phyloP scores from a whole-genome alignment of 2,113 vertebrate genomes.

The Siniperca chuatsi region DNA sequence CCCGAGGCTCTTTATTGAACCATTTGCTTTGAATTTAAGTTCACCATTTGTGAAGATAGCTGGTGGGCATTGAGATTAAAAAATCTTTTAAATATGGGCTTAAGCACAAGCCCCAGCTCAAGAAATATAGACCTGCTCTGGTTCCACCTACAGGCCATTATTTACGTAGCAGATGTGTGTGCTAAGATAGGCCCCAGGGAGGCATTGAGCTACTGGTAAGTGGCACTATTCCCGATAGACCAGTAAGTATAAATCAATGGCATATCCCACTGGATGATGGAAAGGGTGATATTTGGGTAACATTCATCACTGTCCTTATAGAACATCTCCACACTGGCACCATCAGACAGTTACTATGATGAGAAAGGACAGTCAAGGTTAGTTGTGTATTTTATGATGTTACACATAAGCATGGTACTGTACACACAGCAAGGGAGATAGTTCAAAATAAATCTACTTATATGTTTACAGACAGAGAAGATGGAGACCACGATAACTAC shows the following conservation, averaged over 20 bases:
- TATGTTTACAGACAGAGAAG: slow-evolving; percentile 17
- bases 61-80: slow-evolving; percentile 32
- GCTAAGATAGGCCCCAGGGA: slow-evolving; percentile 55
- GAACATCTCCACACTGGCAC: slow-evolving; percentile 47
- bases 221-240: slow-evolving; percentile 63
- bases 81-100: slow-evolving; percentile 29
- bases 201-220: slow-evolving; percentile 60
- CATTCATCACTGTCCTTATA: slow-evolving; percentile 73
- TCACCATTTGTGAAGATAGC: slow-evolving; percentile 38
- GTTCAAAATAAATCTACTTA: slow-evolving; percentile 38
- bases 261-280: slow-evolving; percentile 67
- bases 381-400: slow-evolving; percentile 15
- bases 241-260: slow-evolving; percentile 77
- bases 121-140: slow-evolving; percentile 63
- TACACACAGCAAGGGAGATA: slow-evolving; percentile 5
- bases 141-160: slow-evolving; percentile 60
- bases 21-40: slow-evolving; percentile 59
- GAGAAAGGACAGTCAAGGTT: slow-evolving; percentile 72
- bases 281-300: slow-evolving; percentile 61
- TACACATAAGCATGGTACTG: neutral
- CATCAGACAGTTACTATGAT: slow-evolving; percentile 53
- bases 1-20: slow-evolving; percentile 35
- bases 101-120: slow-evolving; percentile 36
- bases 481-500: slow-evolving; percentile 20
- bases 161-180: slow-evolving; percentile 50